Conservation (phyloP, 2,113 vertebrate genomes). For the Chaenocephalus aceratus region DNA sequence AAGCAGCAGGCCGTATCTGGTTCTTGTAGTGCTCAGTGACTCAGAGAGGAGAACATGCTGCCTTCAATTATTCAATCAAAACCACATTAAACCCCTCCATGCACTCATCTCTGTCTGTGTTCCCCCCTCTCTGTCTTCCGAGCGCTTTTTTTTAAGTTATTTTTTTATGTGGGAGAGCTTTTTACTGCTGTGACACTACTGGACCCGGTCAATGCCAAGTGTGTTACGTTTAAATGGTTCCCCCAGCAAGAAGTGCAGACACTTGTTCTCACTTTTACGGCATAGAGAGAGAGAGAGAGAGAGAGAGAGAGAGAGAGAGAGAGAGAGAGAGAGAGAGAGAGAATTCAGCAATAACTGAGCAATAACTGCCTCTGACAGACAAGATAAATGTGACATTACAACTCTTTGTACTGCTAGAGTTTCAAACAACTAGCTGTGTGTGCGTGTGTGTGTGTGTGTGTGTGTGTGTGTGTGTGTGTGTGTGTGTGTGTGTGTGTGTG, state of each 20-base stretch:
- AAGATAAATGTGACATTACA: conserved; percentile 67
- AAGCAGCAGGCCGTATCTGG: conserved; percentile 49
- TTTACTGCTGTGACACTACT: neutral
- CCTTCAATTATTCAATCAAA: conserved; percentile 58
- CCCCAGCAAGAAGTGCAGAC: neutral
- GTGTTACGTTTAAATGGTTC: conserved; percentile 28
- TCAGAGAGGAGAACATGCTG: conserved; percentile 27
- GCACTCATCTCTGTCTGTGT: neutral
- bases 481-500: too few species aligned
- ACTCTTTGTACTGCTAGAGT: conserved; percentile 33
- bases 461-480: too few species aligned
- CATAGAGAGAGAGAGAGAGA: conserved; percentile 1
- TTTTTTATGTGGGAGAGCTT: neutral
- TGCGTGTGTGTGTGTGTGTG: neutral
- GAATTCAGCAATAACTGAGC: neutral
- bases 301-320: conserved; percentile 8
- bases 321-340: too few species aligned
- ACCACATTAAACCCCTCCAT: conserved; percentile 47
- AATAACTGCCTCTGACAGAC: conserved; percentile 57
- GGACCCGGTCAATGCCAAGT: conserved; percentile 15
- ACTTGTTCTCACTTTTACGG: conserved; percentile 21
- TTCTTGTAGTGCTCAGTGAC: conserved; percentile 20
- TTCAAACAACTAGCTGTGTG: conserved; percentile 26
- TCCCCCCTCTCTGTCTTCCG: conserved; percentile 1
- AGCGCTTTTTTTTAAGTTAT: neutral